These are phyloP conservation scores for Malurus alboscapulatus DNA, from an alignment of 2,113 vertebrate species.

Conservation along the genomic window DNA sequence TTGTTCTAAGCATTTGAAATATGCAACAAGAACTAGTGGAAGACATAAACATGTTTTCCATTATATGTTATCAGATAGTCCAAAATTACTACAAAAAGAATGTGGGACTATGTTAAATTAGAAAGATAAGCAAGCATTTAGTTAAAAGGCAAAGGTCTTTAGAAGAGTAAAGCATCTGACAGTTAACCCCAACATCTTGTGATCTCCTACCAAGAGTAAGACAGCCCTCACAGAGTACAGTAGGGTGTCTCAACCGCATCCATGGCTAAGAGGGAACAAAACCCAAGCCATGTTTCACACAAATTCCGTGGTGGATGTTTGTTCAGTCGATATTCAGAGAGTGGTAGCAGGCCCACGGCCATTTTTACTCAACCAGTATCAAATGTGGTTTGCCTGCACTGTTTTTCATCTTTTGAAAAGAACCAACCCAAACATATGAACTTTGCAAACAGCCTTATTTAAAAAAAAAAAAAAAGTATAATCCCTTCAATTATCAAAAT, in stretches of 20 bases:
- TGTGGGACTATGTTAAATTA: conserved; percentile 84
- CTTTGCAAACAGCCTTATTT: background rate
- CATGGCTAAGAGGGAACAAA: background rate
- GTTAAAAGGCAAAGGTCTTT: conserved; percentile 82
- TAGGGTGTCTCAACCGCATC: background rate
- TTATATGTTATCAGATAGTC: conserved; percentile 87
- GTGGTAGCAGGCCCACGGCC: background rate
- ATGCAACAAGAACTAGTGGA: conserved; percentile 79
- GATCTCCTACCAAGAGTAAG: conserved; percentile 63
- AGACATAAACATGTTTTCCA: conserved; percentile 85
- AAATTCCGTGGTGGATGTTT: background rate
- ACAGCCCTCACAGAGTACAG: conserved; percentile 24
- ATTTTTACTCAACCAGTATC: background rate
- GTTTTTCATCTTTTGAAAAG: background rate
- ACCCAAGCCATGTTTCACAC: conserved; percentile 2
- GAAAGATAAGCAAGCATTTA: conserved; percentile 85
- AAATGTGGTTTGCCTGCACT: background rate
- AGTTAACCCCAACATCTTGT: conserved; percentile 76
- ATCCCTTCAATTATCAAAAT: background rate
- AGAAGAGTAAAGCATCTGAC: conserved; percentile 80
- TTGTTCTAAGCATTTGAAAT: conserved; percentile 88
- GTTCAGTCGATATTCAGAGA: conserved; percentile 17
- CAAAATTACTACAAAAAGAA: conserved; percentile 86
- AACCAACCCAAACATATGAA: background rate
- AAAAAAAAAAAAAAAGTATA: background rate